phyloP scores from a whole-genome alignment of 2,797 vertebrate species.

The Zenarchopterus dispar region DNA sequence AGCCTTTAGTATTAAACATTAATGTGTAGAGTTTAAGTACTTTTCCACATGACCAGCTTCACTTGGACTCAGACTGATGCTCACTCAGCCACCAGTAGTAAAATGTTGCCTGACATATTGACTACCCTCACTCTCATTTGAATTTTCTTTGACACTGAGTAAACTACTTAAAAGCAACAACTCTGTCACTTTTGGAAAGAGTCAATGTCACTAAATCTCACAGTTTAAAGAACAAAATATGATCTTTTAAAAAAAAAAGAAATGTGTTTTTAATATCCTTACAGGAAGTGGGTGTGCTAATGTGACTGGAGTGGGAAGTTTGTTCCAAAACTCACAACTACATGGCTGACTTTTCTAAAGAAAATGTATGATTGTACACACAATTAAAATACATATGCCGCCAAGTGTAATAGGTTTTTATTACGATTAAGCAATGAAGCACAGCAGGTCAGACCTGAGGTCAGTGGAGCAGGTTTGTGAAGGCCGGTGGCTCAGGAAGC shows the following conservation, averaged over 20 bases:
- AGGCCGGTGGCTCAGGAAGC: background rate
- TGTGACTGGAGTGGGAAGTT: constrained; percentile 31
- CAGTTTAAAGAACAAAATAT: constrained; percentile 33
- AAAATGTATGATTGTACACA: constrained; percentile 1
- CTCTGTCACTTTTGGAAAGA: constrained; percentile 26
- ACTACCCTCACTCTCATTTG: constrained; percentile 29
- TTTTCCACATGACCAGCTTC: constrained; percentile 47
- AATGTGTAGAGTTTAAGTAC: constrained; percentile 12
- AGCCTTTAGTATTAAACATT: constrained; percentile 18
- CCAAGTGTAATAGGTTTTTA: constrained; percentile 8
- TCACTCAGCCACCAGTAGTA: constrained; percentile 41
- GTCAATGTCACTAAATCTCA: constrained; percentile 44
- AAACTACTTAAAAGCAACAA: constrained; percentile 12
- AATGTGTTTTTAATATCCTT: constrained; percentile 65
- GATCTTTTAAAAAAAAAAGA: constrained; percentile 36
- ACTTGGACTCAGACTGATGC: constrained; percentile 13
- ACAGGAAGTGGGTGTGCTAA: constrained; percentile 51
- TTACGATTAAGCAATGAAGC: background rate
- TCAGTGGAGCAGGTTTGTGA: constrained; percentile 1
- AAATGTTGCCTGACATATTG: constrained; percentile 33
- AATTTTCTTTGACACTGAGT: constrained; percentile 33
- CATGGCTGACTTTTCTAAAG: constrained; percentile 34
- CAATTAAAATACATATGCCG: background rate
- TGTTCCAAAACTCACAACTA: constrained; percentile 72
- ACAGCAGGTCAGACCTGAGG: constrained; percentile 1